Evolutionary conservation across 2,113 vertebrate species (phyloP).

Genomic region (Ailuropoda melanoleuca): DNA sequence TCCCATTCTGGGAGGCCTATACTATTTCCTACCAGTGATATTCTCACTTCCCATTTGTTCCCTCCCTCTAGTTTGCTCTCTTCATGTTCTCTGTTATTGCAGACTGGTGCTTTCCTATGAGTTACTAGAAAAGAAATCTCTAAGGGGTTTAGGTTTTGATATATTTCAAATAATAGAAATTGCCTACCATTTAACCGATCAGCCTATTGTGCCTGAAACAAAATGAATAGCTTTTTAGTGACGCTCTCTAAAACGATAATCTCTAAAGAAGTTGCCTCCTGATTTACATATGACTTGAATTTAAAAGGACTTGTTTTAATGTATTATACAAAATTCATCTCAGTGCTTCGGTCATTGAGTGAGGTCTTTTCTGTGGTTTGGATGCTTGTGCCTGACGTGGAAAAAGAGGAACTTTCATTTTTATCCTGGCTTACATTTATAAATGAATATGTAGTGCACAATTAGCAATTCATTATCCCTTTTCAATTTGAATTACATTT

Average conservation of each 20-base stretch:
- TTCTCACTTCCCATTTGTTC: neutral
- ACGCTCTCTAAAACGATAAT: neutral
- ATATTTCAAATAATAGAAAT: neutral
- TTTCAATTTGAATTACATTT: neutral
- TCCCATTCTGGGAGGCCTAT: neutral
- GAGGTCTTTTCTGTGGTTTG: neutral
- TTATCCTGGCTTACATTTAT: neutral
- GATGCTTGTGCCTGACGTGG: neutral
- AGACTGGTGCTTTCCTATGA: neutral
- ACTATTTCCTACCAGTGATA: neutral
- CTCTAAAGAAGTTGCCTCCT: neutral
- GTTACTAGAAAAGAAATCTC: neutral
- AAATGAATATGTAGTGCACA: neutral
- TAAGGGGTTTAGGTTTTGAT: neutral
- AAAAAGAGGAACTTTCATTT: neutral
- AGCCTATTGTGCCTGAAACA: neutral
- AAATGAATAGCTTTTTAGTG: neutral
- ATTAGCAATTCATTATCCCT: neutral
- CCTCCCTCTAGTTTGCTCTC: neutral
- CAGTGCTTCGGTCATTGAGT: neutral
- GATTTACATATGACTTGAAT: neutral
- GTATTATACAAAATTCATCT: neutral
- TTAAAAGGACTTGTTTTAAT: neutral
- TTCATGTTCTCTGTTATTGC: neutral
- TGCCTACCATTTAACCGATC: neutral